These are phyloP conservation scores for Zoanthus gigantus DNA, from an alignment of 92 coral and sea anemone species.

Conservation along the genomic window DNA sequence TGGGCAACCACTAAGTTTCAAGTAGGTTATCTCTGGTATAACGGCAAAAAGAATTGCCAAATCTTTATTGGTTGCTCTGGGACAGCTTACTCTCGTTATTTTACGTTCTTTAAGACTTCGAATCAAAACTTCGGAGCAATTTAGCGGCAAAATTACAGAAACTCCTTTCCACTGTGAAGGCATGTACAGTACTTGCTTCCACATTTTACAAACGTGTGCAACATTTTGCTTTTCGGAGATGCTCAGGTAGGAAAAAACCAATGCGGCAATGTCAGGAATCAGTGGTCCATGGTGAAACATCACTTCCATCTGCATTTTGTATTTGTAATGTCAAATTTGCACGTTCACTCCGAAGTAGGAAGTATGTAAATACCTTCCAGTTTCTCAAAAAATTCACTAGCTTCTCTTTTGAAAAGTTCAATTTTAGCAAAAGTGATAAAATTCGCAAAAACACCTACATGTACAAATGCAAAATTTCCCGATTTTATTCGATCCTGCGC, in stretches of 20 bases:
- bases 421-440: neutral
- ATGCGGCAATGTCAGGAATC: constrained; percentile 87
- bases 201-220: constrained; percentile 84
- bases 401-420: neutral
- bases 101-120: constrained; percentile 76
- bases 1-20: constrained; percentile 91
- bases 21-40: constrained; percentile 77
- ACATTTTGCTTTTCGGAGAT: constrained; percentile 77
- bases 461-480: neutral
- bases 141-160: constrained; percentile 76
- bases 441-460: neutral
- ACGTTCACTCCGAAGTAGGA: too few relatives aligned
- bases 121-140: constrained; percentile 69
- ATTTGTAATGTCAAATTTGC: neutral
- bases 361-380: neutral
- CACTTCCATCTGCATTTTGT: constrained; percentile 1
- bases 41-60: constrained; percentile 70
- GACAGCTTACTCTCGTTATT: constrained; percentile 79
- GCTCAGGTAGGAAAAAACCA: constrained; percentile 83
- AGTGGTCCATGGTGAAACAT: constrained; percentile 86
- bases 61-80: constrained; percentile 80
- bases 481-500: neutral
- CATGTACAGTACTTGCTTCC: constrained; percentile 80
- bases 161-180: constrained; percentile 85
- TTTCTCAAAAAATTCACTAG: neutral